Evolutionary conservation across 1,140 invertebrate genomes (phyloP).

Genomic region (Drosophila nannoptera): DNA sequence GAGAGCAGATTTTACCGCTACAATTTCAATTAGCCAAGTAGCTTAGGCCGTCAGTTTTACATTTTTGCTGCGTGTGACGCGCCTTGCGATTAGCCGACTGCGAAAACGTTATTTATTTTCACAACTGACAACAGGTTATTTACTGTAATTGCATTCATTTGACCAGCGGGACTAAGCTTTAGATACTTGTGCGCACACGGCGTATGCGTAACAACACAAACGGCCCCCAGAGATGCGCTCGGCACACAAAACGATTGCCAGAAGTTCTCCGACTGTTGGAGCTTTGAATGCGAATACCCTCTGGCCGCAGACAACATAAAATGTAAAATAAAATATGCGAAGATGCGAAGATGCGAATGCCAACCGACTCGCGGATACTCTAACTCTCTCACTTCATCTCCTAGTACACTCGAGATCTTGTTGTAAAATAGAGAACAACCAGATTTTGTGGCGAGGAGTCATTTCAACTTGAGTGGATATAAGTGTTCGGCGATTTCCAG

Average conservation of each 20-base stretch:
- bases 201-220: conserved; percentile 28
- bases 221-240: conserved; percentile 44
- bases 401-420: background rate
- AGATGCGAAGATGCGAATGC: background rate
- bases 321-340: background rate
- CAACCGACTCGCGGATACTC: background rate
- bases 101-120: conserved; percentile 43
- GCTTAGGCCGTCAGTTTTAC: background rate
- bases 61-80: background rate
- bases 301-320: background rate
- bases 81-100: conserved; percentile 10
- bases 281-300: background rate
- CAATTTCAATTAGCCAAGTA: conserved; percentile 31
- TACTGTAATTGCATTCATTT: conserved; percentile 41
- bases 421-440: background rate
- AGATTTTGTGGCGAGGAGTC: conserved; percentile 57
- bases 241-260: background rate
- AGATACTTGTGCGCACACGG: background rate
- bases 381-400: background rate
- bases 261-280: background rate
- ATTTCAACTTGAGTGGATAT: conserved; percentile 73
- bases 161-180: background rate
- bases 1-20: conserved; percentile 56
- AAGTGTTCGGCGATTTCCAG: conserved; percentile 49
- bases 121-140: background rate